A percentile compares a stretch with the other conserved stretches of the same genome.
phyloP scores from a whole-genome alignment of 2,797 vertebrate species.

The Ibycter americanus region DNA sequence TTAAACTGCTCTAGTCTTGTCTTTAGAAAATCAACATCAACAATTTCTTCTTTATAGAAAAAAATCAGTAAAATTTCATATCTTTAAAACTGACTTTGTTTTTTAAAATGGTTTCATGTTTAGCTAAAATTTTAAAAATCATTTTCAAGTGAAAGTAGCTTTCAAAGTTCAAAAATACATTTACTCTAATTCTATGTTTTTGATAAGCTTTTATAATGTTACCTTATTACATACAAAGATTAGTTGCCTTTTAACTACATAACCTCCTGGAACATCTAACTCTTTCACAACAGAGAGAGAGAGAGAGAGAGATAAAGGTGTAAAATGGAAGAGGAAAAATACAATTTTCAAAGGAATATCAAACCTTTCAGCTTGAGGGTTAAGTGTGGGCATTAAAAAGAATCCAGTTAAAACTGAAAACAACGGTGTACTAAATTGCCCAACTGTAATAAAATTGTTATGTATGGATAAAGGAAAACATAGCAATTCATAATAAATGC shows the following conservation, averaged over 20 bases:
- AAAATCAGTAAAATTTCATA: background rate
- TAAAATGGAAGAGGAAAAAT: background rate
- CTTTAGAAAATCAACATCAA: background rate
- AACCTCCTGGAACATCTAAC: background rate
- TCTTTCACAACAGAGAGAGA: background rate
- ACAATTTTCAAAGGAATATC: background rate
- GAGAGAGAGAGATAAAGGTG: background rate
- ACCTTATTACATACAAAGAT: background rate
- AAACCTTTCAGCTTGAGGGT: background rate
- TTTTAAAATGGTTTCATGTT: background rate
- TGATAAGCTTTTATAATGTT: background rate
- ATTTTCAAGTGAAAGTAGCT: background rate
- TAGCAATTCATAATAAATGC: background rate
- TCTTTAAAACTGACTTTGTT: background rate
- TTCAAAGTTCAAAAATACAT: background rate
- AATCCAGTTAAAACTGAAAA: constrained; percentile 31
- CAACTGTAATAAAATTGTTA: constrained; percentile 30
- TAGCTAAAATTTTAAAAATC: background rate
- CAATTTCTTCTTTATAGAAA: background rate
- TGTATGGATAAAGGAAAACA: constrained; percentile 6
- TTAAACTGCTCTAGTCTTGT: background rate
- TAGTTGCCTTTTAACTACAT: background rate
- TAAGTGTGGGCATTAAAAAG: background rate
- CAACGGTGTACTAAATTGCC: background rate
- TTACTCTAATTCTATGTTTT: background rate